A percentile compares a stretch with the other conserved stretches of the same genome.
These are phyloP conservation scores for Acyrthosiphon pisum DNA, from an alignment of 1,140 invertebrate species.

Conservation along the genomic window DNA sequence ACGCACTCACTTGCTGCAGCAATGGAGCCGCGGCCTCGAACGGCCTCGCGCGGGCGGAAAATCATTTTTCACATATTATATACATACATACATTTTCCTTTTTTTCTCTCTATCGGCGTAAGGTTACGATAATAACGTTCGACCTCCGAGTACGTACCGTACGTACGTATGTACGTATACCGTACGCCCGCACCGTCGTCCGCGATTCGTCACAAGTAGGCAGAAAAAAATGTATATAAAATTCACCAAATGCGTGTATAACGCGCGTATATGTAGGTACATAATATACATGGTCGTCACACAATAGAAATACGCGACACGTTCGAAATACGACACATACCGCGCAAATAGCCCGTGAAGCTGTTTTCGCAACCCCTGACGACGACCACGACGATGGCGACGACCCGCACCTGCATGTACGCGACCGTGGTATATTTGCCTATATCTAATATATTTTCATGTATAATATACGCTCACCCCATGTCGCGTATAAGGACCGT, in stretches of 20 bases:
- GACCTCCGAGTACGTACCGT: constrained; percentile 4
- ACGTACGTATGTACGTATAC: neutral
- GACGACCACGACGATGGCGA: constrained; percentile 5
- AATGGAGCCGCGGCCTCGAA: neutral
- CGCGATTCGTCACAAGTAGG: constrained; percentile 39
- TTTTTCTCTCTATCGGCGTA: neutral
- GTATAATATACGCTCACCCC: neutral
- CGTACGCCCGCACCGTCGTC: neutral
- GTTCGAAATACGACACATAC: constrained; percentile 29
- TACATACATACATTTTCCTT: constrained; percentile 19
- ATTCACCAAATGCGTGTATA: constrained; percentile 24
- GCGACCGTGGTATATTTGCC: constrained; percentile 10
- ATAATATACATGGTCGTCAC: neutral
- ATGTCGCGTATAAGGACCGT: neutral
- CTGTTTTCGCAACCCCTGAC: constrained; percentile 50
- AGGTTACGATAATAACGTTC: constrained; percentile 54
- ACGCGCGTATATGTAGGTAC: neutral
- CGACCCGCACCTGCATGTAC: neutral
- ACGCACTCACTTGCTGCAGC: neutral
- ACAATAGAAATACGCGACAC: constrained; percentile 39
- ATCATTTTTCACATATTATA: constrained; percentile 51
- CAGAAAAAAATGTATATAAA: constrained; percentile 20
- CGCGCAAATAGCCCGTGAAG: constrained; percentile 54
- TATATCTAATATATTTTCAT: too few species aligned
- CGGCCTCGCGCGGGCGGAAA: constrained; percentile 47